phyloP scores from a whole-genome alignment of 2,797 vertebrate species.

The Hydrolagus colliei region DNA sequence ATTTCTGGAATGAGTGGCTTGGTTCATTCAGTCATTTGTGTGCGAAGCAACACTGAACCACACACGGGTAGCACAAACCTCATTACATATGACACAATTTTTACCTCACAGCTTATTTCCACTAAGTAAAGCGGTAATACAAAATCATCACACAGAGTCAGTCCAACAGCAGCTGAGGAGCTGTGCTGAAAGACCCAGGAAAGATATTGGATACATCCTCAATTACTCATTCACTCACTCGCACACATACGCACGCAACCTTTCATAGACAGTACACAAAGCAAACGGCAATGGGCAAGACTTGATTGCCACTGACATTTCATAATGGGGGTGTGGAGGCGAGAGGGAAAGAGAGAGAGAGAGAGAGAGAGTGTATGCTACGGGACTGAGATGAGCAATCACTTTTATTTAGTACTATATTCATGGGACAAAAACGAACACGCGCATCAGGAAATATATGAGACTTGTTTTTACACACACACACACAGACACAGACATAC shows the following conservation, averaged over 20 bases:
- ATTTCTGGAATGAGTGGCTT: not conserved
- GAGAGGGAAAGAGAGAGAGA: not conserved
- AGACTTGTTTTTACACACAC: too few relatives aligned
- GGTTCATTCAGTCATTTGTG: conserved; percentile 14
- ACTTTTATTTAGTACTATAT: too few relatives aligned
- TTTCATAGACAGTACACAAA: conserved; percentile 21
- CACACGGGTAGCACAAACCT: conserved; percentile 8
- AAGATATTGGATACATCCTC: conserved; percentile 27
- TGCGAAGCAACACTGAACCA: conserved; percentile 16
- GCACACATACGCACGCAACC: not conserved
- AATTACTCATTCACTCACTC: not conserved
- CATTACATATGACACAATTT: conserved; percentile 26
- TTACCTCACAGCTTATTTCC: conserved; percentile 28
- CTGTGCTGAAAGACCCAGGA: conserved; percentile 7
- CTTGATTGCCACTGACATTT: conserved; percentile 3
- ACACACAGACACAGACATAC: too few relatives aligned
- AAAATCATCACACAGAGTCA: conserved; percentile 21
- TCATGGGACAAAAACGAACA: too few relatives aligned
- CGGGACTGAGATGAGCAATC: not conserved
- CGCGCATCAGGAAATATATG: too few relatives aligned
- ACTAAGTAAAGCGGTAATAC: conserved; percentile 29
- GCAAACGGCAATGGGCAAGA: not conserved
- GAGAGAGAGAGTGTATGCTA: not conserved
- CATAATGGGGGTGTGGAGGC: not conserved
- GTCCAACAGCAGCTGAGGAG: not conserved